Evolutionary conservation across 92 coral and sea anemone species (phyloP).

Genomic region (Heteractis magnifica): DNA sequence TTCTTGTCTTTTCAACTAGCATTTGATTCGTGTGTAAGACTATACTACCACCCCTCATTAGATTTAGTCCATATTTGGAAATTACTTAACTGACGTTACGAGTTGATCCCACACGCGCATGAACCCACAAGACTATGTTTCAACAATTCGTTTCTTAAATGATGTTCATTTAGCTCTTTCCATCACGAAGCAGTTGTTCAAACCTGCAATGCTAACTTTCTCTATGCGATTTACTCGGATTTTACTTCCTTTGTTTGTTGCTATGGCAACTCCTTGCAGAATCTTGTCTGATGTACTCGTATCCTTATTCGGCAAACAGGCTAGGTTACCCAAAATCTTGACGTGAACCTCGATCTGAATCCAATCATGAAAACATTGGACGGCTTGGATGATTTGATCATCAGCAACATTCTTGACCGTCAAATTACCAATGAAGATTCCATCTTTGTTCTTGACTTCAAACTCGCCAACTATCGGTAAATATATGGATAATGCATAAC

Average conservation of each 20-base stretch:
- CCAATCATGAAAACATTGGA: not conserved
- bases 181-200: constrained; percentile 1
- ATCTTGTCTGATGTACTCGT: not conserved
- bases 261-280: constrained; percentile 38
- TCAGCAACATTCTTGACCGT: constrained; percentile 9
- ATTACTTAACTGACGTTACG: too few relatives aligned
- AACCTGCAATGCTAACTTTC: constrained; percentile 23
- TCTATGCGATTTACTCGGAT: constrained; percentile 19
- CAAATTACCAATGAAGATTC: constrained; percentile 1
- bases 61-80: too few relatives aligned
- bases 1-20: too few relatives aligned
- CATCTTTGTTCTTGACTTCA: constrained; percentile 7
- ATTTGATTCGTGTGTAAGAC: too few relatives aligned
- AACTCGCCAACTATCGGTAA: constrained; percentile 18
- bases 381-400: constrained; percentile 18
- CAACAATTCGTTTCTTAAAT: not conserved
- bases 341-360: constrained; percentile 24
- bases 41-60: too few relatives aligned
- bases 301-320: not conserved
- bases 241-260: not conserved
- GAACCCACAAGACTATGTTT: too few relatives aligned
- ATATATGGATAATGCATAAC: constrained; percentile 52
- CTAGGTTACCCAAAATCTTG: constrained; percentile 1
- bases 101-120: too few relatives aligned
- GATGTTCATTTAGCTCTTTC: not conserved